Conservation (phyloP, 53 echinoderm and acorn worm species). For the Temnopleurus reevesii region DNA sequence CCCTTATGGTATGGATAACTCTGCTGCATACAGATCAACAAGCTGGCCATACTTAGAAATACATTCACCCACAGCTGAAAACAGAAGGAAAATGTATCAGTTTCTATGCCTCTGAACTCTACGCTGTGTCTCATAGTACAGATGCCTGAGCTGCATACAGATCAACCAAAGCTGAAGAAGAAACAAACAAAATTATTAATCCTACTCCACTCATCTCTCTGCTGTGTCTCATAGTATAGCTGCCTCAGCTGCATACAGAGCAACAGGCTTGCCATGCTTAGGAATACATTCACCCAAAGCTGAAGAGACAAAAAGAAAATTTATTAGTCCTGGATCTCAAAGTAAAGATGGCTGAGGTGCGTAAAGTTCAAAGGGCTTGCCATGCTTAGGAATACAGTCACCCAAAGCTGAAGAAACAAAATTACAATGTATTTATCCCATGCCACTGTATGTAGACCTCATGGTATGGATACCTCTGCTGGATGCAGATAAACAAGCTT, state of each 20-base stretch:
- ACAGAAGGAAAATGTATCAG: too few relatives aligned
- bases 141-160: constrained; percentile 92
- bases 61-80: constrained; percentile 96
- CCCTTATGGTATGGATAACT: constrained; percentile 88
- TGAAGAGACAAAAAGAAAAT: too few relatives aligned
- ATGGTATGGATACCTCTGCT: constrained; percentile 81
- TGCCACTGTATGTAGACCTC: too few relatives aligned
- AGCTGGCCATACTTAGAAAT: constrained; percentile 98
- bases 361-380: constrained; percentile 96
- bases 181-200: too few relatives aligned
- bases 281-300: constrained; percentile 99
- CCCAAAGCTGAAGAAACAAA: too few relatives aligned
- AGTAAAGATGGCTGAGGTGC: constrained; percentile 91
- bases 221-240: constrained; percentile 94
- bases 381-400: constrained; percentile 99
- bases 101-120: constrained; percentile 88
- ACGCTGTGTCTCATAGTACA: constrained; percentile 96
- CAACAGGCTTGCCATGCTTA: constrained; percentile 97
- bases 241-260: constrained; percentile 96
- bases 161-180: too few relatives aligned
- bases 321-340: constrained; percentile 96
- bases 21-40: constrained; percentile 96
- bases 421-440: too few relatives aligned
- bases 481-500: constrained; percentile 92
- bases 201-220: too few relatives aligned